phyloP scores from a whole-genome alignment of 2,797 vertebrate genomes.

The Bradypus variegatus region DNA sequence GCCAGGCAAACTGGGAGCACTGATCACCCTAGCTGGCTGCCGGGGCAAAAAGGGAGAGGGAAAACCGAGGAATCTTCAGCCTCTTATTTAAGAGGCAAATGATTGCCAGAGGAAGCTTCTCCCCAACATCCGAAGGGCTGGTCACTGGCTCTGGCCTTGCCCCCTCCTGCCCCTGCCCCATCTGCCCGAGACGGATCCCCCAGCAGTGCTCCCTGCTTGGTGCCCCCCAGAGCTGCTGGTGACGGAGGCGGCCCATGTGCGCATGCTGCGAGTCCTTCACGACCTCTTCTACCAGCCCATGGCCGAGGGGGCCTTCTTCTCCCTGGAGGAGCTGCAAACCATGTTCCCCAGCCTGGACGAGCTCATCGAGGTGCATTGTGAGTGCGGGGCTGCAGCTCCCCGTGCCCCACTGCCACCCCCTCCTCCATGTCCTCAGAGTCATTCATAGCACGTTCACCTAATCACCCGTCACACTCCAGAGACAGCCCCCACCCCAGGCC shows the following conservation, averaged over 20 bases:
- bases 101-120: neutral
- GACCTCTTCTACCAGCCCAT: constrained; percentile 87
- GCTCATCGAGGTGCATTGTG: constrained; percentile 89
- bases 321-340: constrained; percentile 71
- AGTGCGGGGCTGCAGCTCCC: constrained; percentile 38
- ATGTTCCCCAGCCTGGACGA: constrained; percentile 91
- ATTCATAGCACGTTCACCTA: neutral
- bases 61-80: neutral
- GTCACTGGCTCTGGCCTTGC: neutral
- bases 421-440: fast-evolving
- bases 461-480: neutral
- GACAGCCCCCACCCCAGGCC: fast-evolving
- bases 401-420: fast-evolving
- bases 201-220: neutral
- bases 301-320: constrained; percentile 76
- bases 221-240: constrained; percentile 81
- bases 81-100: neutral
- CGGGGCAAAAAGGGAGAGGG: neutral
- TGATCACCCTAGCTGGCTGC: neutral
- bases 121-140: neutral
- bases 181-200: neutral
- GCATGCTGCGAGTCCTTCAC: constrained; percentile 89
- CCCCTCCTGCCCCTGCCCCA: neutral
- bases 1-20: neutral
- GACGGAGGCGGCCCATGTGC: constrained; percentile 89